Conservation (phyloP, 2,888 invertebrate genomes). For the Mimas tiliae region DNA sequence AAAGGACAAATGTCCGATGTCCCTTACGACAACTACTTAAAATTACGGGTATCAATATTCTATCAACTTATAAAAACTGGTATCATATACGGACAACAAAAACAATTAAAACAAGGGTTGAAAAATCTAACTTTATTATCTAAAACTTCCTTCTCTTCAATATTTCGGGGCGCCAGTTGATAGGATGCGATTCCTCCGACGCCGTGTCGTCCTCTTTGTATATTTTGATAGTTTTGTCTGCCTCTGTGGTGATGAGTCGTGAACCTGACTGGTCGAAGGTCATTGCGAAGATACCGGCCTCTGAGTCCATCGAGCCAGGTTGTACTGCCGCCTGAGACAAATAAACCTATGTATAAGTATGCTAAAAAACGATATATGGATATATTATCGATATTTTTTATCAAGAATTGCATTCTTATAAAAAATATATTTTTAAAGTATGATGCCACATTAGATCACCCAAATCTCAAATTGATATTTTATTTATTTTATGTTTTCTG, state of each 20-base stretch:
- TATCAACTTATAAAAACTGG: no score
- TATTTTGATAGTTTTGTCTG: constrained; percentile 99
- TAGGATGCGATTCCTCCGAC: constrained; percentile 97
- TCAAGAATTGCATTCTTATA: neutral
- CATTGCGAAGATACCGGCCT: constrained; percentile 98
- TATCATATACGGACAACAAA: no score
- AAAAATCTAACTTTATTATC: constrained; percentile 30
- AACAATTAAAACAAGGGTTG: neutral
- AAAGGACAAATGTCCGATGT: no score
- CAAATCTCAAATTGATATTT: no score
- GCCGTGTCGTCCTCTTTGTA: constrained; percentile 99
- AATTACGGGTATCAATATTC: no score
- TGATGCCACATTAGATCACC: no score
- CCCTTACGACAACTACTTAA: no score
- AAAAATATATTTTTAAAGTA: no score
- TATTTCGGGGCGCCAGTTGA: constrained; percentile 99
- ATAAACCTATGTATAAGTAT: constrained; percentile 24
- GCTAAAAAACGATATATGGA: no score
- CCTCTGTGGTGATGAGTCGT: constrained; percentile 97
- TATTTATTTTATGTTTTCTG: no score
- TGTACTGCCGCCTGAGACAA: constrained; percentile 93
- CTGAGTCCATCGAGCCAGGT: constrained; percentile 99
- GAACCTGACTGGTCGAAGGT: constrained; percentile 97
- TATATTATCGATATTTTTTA: neutral
- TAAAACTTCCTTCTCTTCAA: constrained; percentile 96